Percentiles rank a stretch among this genome's conserved stretches.
phyloP scores from a whole-genome alignment of 2,113 vertebrate species.

The Natator depressus region DNA sequence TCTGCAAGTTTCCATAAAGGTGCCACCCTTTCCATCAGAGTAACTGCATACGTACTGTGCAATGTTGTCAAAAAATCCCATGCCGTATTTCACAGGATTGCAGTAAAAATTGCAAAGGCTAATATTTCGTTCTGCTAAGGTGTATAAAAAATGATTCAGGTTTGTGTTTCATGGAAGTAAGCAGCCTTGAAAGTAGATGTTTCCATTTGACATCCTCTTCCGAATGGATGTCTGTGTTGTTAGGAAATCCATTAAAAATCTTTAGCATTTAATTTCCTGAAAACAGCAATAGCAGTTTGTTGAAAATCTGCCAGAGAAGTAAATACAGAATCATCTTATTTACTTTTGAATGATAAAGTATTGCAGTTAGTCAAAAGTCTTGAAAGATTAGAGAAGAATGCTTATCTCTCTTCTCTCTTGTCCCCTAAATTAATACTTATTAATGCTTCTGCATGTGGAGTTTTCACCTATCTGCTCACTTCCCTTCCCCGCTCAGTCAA shows the following conservation, averaged over 20 bases:
- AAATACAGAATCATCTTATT: background rate
- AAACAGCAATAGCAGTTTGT: background rate
- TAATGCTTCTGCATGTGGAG: background rate
- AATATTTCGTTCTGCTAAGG: slow-evolving; percentile 27
- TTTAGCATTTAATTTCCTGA: slow-evolving; percentile 31
- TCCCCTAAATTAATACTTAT: background rate
- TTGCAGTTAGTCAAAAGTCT: background rate
- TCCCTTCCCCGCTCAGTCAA: background rate
- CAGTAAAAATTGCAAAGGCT: background rate
- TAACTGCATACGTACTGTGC: slow-evolving; percentile 4
- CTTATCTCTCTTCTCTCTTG: accelerated
- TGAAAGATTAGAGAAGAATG: background rate
- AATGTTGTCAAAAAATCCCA: slow-evolving; percentile 49
- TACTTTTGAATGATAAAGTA: background rate
- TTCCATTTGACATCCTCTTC: background rate
- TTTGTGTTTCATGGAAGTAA: slow-evolving; percentile 14
- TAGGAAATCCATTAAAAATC: slow-evolving; percentile 43
- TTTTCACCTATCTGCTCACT: background rate
- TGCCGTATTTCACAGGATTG: slow-evolving; percentile 23
- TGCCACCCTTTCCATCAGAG: background rate
- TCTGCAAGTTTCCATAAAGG: slow-evolving; percentile 52
- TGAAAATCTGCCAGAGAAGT: background rate
- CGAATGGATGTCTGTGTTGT: slow-evolving; percentile 4
- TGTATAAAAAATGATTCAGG: slow-evolving; percentile 10
- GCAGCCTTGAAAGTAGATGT: background rate